These are phyloP conservation scores for Habroteleia sp. DNA, from an alignment of 2,888 invertebrate genomes.

Conservation along the genomic window DNA sequence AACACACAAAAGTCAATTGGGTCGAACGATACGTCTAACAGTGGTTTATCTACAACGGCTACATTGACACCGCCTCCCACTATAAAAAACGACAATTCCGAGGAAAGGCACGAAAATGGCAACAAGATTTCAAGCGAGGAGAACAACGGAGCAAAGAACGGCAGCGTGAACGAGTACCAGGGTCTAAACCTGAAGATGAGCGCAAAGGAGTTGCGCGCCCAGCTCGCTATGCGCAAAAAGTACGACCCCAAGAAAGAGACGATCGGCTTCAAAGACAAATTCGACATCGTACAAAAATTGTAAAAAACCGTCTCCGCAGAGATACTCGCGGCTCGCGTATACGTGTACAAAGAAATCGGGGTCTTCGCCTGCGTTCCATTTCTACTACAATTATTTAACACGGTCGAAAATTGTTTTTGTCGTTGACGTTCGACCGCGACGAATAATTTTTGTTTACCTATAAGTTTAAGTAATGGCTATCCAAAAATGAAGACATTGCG, in stretches of 20 bases:
- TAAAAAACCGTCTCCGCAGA: slow-evolving; percentile 80
- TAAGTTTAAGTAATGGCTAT: no score
- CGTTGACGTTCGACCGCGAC: slow-evolving; percentile 15
- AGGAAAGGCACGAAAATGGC: slow-evolving; percentile 66
- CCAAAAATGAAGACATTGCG: background rate
- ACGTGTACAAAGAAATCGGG: slow-evolving; percentile 8
- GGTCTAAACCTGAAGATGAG: slow-evolving; percentile 92
- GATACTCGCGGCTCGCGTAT: slow-evolving; percentile 33
- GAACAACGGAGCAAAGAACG: slow-evolving; percentile 69
- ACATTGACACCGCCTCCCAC: slow-evolving; percentile 65
- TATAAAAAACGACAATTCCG: slow-evolving; percentile 59
- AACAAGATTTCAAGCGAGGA: slow-evolving; percentile 54
- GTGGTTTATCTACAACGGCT: slow-evolving; percentile 72
- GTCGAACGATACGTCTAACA: slow-evolving; percentile 75
- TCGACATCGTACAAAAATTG: slow-evolving; percentile 96
- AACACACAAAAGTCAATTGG: slow-evolving; percentile 74
- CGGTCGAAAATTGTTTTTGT: slow-evolving; percentile 9
- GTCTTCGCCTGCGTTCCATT: slow-evolving; percentile 14
- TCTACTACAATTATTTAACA: slow-evolving; percentile 20
- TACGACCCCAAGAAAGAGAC: slow-evolving; percentile 94
- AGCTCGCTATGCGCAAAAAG: slow-evolving; percentile 92
- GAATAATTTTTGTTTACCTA: slow-evolving; percentile 9
- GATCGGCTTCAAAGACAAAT: slow-evolving; percentile 95
- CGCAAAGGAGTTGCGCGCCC: slow-evolving; percentile 94
- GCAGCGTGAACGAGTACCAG: slow-evolving; percentile 67